Conservation (phyloP, 2,797 vertebrate genomes). For the Chloroceryle amazona region DNA sequence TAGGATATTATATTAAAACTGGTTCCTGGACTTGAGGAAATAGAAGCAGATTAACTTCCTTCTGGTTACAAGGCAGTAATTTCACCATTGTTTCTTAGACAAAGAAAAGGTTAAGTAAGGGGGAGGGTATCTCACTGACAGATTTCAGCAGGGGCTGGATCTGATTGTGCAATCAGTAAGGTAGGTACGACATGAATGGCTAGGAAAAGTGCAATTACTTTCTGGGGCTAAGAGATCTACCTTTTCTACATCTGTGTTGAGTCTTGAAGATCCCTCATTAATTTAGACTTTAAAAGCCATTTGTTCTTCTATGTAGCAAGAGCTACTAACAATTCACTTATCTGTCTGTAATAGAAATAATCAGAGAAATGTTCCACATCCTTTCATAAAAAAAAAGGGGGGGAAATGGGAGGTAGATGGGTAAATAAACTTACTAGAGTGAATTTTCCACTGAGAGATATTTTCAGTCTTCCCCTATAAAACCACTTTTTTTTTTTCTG, state of each 20-base stretch:
- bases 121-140: not conserved
- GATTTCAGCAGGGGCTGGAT: not conserved
- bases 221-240: not conserved
- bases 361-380: not conserved
- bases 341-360: not conserved
- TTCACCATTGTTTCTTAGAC: not conserved
- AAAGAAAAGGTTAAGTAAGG: not conserved
- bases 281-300: not conserved
- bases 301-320: not conserved
- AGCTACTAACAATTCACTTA: not conserved
- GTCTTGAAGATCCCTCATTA: not conserved
- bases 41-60: not conserved
- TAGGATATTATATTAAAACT: not conserved
- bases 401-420: not conserved
- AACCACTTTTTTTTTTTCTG: not conserved
- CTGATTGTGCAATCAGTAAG: not conserved
- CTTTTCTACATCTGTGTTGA: not conserved
- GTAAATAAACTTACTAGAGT: not conserved
- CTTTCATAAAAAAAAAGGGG: not conserved
- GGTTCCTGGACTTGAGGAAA: slow-evolving; percentile 16
- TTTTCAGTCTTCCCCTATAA: not conserved
- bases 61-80: not conserved
- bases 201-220: not conserved
- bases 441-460: not conserved
- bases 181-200: not conserved